Evolutionary conservation across 1,140 invertebrate species (phyloP), one percentile per base, ranked within the genome.

Genomic region (Eumeta japonica): DNA sequence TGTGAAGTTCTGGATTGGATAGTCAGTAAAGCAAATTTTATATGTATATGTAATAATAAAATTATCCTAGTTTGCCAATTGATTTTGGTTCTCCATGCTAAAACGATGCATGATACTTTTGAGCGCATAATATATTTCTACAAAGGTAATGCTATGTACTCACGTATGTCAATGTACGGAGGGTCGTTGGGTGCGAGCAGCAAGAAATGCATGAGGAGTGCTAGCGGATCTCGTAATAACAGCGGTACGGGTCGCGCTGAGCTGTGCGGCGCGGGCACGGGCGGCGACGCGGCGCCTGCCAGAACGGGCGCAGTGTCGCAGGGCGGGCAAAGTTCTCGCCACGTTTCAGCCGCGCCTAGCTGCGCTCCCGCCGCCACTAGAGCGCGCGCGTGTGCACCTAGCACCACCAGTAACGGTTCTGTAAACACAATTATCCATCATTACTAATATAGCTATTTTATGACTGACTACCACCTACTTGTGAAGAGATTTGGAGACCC

Each of bases 361-460:
- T 39, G 48, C 11, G 44, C 60, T 37, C 56, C 86, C 81, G 85
- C 44, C 79, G 77, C 3, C 81, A 81, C 41, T 46, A 90, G 67
- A 3, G 85, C 75, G 36, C 88, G 84, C 16, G 89, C 86, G 67
- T 94, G 90, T 46, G 89, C 84, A 10, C 89, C 88, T 35, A 96
- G 68, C 3, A 96, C 90, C 55, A 94, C 89, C 33, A 96, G 73
- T 16, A 97, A 70, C 11, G 92, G 92, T 52, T 94, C 92, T 88
- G 66, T 10, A 75, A 73, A 41, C 48, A 43, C 35, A 46, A 49
- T 40, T 35, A 27, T 49, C 31, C 43, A 15, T 33, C 15, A 28
- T 27, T 16, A 43, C 41, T 14, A 12, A 15, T 15, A 9, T 7
- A 31, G 12, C 30, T 12, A 12, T 5, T 5, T n/a, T n/a, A n/a